Conservation (phyloP, 2,888 invertebrate species). For the Graphium colonna region DNA sequence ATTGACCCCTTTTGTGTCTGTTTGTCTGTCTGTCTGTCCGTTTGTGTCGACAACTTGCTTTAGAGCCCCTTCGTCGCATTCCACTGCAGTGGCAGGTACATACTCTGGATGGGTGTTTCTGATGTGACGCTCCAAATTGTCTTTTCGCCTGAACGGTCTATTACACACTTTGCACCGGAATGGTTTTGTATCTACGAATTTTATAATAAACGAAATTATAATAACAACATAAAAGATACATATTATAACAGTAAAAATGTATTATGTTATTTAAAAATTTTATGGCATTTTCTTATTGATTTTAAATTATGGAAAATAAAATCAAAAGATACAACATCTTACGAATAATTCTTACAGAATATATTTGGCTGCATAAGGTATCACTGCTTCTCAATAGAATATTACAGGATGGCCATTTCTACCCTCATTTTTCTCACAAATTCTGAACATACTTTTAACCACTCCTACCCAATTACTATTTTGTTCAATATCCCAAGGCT, state of each 20-base stretch:
- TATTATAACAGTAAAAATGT: no score
- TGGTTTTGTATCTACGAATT: constrained; percentile 80
- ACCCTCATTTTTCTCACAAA: no score
- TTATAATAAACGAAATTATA: no score
- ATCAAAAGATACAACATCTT: no score
- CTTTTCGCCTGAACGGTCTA: constrained; percentile 86
- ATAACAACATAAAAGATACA: no score
- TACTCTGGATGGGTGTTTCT: constrained; percentile 85
- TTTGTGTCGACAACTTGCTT: constrained; percentile 38
- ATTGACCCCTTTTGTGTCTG: constrained; percentile 25
- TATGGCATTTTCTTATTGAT: no score
- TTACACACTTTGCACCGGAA: constrained; percentile 86
- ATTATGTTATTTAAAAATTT: background rate
- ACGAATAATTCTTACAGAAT: no score
- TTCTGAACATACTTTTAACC: no score
- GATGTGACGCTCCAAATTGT: constrained; percentile 88
- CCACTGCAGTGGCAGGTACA: constrained; percentile 51
- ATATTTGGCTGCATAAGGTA: no score
- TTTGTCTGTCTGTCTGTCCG: constrained; percentile 22
- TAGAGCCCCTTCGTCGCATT: constrained; percentile 54
- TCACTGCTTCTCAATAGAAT: no score
- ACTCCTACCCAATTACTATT: no score
- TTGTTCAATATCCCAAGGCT: background rate
- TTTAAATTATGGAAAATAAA: background rate
- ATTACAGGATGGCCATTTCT: no score